Base-by-base conservation (phyloP, 2,797 vertebrate species). In the Pogoniulus pusillus region DNA sequence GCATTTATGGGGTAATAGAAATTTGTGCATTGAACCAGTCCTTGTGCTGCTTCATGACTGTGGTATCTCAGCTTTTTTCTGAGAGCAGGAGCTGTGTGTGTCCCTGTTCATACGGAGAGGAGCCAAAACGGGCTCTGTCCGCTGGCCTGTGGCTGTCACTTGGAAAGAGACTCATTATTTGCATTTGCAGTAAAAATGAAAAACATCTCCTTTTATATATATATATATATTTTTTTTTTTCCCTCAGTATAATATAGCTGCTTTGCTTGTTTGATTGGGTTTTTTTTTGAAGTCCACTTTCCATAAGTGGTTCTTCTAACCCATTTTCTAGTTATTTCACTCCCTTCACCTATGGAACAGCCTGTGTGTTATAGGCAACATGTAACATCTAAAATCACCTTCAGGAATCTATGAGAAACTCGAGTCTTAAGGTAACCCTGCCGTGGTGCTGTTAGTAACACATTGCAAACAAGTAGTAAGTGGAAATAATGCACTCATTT, bases 401-500 rank as follows among this genome's bases (percentile, higher is more conserved):
- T 94, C 58, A 9, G 73, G 58, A 93, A 90, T 96, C 89, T 92
- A 79, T 94, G 93, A 96, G 95, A 96, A 96, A 94, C 93, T 78
- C 64, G 1, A 90, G 83, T 96, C 96, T 96, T 94, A 91, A 94
- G 96, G 95, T 95, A 96, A 97, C 96, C 90, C 96, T 95, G 96
- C 96, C 96, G 95, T 62, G 90, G 94, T 96, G 96, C 95, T 95
- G 97, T 97, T 98, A 97, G 96, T 97, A 97, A 97, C 97, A 97
- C 96, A 94, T 95, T 97, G 96, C 97, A 97, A 97, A 97, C 96
- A 97, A 96, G 97, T 96, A 96, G 96, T 97, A 95, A 97, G 96
- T 97, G 96, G 97, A 97, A 97, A 96, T 97, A 97, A 97, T 96
- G 96, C 97, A 94, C 96, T 97, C 96, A 96, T 97, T 97, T 97